These are phyloP conservation scores for Varroa destructor DNA, from an alignment of 1,140 invertebrate species.

Conservation along the genomic window DNA sequence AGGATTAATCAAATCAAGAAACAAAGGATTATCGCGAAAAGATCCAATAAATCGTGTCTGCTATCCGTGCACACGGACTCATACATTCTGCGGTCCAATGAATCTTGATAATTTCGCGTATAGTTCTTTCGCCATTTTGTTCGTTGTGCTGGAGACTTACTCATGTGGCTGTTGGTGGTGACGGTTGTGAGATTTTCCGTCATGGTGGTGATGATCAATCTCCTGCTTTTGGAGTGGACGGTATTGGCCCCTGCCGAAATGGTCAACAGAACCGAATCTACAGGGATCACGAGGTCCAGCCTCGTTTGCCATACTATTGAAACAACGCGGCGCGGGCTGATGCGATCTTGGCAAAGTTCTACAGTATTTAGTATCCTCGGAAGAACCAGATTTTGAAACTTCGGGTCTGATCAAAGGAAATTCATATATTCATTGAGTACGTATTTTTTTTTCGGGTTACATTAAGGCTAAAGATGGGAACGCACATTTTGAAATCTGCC, in stretches of 20 bases:
- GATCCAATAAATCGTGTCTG: too few species aligned
- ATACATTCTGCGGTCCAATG: too few species aligned
- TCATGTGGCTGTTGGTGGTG: constrained; percentile 13
- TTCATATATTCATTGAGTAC: not conserved
- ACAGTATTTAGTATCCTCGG: not conserved
- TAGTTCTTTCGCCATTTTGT: too few species aligned
- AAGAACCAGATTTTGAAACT: not conserved
- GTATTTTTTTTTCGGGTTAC: too few species aligned
- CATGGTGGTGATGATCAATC: not conserved
- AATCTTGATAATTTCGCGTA: too few species aligned
- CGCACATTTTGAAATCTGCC: too few species aligned
- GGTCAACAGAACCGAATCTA: constrained; percentile 14
- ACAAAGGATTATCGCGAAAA: too few species aligned
- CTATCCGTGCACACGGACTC: too few species aligned
- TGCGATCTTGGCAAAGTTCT: constrained; percentile 12
- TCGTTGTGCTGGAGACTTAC: not conserved
- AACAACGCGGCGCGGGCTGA: not conserved
- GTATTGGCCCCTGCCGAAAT: not conserved
- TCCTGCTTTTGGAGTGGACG: constrained; percentile 3
- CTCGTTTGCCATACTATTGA: not conserved
- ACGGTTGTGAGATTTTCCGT: not conserved
- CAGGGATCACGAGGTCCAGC: not conserved
- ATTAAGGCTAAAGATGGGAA: too few species aligned
- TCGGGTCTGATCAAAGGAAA: not conserved
- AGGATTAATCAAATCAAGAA: too few species aligned